These are phyloP conservation scores for Oncopodura yosiiana DNA, from an alignment of 1,140 invertebrate genomes.

Conservation along the genomic window DNA sequence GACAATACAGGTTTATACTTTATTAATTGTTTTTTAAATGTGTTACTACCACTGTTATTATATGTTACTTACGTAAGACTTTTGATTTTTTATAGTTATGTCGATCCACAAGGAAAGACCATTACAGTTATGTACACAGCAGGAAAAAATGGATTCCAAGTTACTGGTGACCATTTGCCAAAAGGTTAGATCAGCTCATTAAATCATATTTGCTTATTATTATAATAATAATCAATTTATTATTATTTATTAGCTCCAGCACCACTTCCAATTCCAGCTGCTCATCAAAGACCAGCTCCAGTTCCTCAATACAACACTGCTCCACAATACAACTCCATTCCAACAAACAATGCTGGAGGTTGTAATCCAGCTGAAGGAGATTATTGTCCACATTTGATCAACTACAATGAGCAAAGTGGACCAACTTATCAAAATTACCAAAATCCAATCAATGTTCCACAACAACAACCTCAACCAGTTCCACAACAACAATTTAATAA, in stretches of 20 bases:
- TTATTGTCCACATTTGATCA: slow-evolving; percentile 51
- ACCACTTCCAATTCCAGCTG: slow-evolving; percentile 49
- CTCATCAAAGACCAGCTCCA: slow-evolving; percentile 26
- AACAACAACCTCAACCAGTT: slow-evolving; percentile 38
- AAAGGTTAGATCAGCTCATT: slow-evolving; percentile 40
- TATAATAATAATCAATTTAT: background rate
- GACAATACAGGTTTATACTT: slow-evolving; percentile 52
- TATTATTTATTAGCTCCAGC: too few relatives aligned
- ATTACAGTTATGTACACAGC: slow-evolving; percentile 73
- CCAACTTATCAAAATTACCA: slow-evolving; percentile 21
- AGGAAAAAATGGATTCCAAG: slow-evolving; percentile 65
- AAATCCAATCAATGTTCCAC: slow-evolving; percentile 39
- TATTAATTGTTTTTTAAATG: background rate
- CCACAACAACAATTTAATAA: slow-evolving; percentile 13
- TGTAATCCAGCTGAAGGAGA: background rate
- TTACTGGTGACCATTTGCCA: slow-evolving; percentile 65
- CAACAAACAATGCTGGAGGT: background rate
- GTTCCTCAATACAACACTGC: slow-evolving; percentile 21
- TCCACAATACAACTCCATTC: slow-evolving; percentile 43
- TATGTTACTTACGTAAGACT: too few relatives aligned
- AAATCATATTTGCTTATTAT: background rate
- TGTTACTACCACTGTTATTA: background rate
- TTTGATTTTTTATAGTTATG: too few relatives aligned
- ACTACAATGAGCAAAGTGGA: slow-evolving; percentile 42
- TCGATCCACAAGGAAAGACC: slow-evolving; percentile 61